Conservation (phyloP, 2,888 invertebrate genomes). For the Hofmannophila pseudospretella region DNA sequence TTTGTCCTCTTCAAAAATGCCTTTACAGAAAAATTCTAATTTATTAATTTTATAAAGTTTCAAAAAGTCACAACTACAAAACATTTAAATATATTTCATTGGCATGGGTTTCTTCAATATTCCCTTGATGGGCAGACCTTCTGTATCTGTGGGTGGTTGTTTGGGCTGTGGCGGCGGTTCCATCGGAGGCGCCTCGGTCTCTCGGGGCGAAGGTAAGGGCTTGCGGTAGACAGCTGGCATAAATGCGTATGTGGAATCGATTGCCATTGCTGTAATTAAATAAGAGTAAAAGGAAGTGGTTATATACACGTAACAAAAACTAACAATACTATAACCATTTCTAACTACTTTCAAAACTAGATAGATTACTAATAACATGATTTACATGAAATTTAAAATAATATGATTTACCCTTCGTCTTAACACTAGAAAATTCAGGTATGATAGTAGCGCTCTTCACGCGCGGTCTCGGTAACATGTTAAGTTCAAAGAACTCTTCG, state of each 20-base stretch:
- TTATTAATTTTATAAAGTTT: neutral
- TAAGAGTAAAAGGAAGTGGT: too few species aligned
- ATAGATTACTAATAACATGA: too few species aligned
- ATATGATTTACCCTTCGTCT: too few species aligned
- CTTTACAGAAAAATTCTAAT: too few species aligned
- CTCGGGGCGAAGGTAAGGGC: conserved; percentile 27
- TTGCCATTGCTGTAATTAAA: conserved; percentile 43
- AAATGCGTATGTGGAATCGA: conserved; percentile 56
- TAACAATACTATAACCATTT: too few species aligned
- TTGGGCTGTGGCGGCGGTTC: conserved; percentile 43
- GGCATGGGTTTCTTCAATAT: conserved; percentile 72
- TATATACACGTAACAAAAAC: too few species aligned
- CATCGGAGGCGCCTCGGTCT: conserved; percentile 32
- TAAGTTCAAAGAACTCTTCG: conserved; percentile 62
- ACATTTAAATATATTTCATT: conserved; percentile 56
- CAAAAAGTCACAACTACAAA: neutral
- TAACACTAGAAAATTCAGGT: conserved; percentile 37
- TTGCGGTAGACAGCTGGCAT: conserved; percentile 30
- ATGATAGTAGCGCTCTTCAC: conserved; percentile 49
- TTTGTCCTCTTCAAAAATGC: too few species aligned
- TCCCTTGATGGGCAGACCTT: conserved; percentile 47
- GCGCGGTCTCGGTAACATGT: conserved; percentile 55
- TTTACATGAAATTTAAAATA: too few species aligned
- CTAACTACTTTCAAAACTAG: too few species aligned
- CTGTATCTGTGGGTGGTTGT: conserved; percentile 26